Percentiles rank a stretch among this genome's conserved stretches.
phyloP scores from a whole-genome alignment of 2,113 vertebrate species.

The Bos javanicus region DNA sequence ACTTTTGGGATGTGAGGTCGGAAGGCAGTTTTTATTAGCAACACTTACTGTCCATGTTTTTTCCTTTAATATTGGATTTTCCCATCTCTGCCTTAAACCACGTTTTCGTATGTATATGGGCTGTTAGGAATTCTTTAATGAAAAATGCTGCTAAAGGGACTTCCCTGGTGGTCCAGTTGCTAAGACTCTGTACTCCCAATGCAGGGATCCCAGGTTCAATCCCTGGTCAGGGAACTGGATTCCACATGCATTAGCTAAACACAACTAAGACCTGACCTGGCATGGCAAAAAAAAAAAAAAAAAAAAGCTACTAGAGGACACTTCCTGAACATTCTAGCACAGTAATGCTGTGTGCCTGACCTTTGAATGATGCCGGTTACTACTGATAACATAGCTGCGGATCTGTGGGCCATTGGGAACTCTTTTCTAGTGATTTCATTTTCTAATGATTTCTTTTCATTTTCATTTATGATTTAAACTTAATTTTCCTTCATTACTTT shows the following conservation, averaged over 20 bases:
- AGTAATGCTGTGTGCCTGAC: background rate
- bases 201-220: background rate
- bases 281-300: background rate
- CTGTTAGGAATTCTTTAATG: background rate
- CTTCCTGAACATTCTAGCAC: background rate
- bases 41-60: background rate
- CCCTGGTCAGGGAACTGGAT: background rate
- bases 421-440: background rate
- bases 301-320: background rate
- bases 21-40: background rate
- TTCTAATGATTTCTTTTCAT: background rate
- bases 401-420: background rate
- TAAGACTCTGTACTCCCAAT: background rate
- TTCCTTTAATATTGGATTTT: background rate
- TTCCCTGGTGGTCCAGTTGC: background rate
- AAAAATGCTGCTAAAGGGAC: background rate
- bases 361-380: background rate
- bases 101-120: background rate
- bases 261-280: fast-evolving
- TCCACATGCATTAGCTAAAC: background rate
- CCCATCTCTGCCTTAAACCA: background rate
- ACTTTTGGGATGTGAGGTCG: background rate
- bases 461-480: background rate
- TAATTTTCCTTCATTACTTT: background rate
- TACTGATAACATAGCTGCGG: background rate